Conservation (phyloP, 53 echinoderm and acorn worm genomes). For the Pentamera pediparva region DNA sequence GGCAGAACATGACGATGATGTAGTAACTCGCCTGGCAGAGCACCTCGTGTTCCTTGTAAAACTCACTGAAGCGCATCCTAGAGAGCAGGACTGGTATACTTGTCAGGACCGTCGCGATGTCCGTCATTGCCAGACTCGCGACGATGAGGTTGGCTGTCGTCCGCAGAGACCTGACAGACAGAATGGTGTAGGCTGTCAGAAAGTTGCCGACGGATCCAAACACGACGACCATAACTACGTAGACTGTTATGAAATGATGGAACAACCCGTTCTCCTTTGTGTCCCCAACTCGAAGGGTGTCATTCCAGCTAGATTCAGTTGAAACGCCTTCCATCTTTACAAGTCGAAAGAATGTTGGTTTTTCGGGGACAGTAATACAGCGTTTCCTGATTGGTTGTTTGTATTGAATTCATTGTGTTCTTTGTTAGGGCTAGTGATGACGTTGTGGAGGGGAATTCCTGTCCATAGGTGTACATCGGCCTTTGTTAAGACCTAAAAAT, state of each 20-base stretch:
- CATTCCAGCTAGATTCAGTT: too few species aligned
- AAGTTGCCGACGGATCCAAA: conserved; percentile 4
- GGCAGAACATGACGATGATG: not conserved
- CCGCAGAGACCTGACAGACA: not conserved
- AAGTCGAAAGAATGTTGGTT: too few species aligned
- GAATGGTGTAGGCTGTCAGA: not conserved
- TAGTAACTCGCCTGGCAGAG: not conserved
- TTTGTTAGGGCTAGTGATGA: too few species aligned
- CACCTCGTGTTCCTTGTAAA: not conserved
- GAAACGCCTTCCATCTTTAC: too few species aligned
- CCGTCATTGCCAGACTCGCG: not conserved
- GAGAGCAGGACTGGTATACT: conserved; percentile 11
- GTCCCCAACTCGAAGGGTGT: too few species aligned
- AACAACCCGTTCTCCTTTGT: not conserved
- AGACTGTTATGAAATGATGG: not conserved
- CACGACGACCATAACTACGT: not conserved
- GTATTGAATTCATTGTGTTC: too few species aligned
- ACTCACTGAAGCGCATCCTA: not conserved
- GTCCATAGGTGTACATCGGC: too few species aligned
- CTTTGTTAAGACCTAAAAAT: too few species aligned
- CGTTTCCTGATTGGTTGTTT: too few species aligned
- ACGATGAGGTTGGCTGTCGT: conserved; percentile 9
- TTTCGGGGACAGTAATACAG: too few species aligned
- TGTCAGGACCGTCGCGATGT: not conserved
- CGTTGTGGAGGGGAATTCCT: too few species aligned